These are phyloP conservation scores for Lanistes nyassanus DNA, from an alignment of 1,140 invertebrate genomes.

Conservation along the genomic window DNA sequence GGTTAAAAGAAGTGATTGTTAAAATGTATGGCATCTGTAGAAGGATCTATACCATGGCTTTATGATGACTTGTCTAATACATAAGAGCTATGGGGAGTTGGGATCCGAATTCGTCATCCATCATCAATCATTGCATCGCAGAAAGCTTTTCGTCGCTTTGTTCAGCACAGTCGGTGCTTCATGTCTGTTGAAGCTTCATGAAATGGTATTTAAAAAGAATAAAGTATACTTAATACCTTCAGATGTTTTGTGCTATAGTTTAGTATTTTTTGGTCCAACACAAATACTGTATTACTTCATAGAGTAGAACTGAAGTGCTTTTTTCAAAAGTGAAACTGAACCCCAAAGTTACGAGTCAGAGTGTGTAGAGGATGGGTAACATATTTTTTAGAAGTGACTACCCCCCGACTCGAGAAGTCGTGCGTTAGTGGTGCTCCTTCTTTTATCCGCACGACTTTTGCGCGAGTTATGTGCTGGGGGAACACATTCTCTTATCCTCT, in stretches of 20 bases:
- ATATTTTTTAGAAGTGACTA: too few species aligned
- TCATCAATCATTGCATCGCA: neutral
- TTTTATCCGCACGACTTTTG: too few species aligned
- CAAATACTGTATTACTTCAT: neutral
- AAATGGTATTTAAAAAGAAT: slow-evolving; percentile 6
- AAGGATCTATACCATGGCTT: neutral
- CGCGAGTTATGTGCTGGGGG: too few species aligned
- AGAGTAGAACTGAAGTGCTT: neutral
- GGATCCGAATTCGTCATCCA: slow-evolving; percentile 17
- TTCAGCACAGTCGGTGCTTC: neutral
- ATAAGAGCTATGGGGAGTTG: slow-evolving; percentile 6
- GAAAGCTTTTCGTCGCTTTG: slow-evolving; percentile 9
- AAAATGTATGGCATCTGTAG: too few species aligned
- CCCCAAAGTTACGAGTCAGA: neutral
- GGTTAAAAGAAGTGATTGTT: neutral
- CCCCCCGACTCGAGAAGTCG: too few species aligned
- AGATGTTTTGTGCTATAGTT: neutral
- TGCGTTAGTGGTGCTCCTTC: too few species aligned
- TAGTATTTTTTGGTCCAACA: neutral
- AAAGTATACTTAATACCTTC: neutral
- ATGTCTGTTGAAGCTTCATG: neutral
- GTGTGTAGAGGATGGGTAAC: neutral
- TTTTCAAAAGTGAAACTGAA: neutral
- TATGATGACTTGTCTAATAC: slow-evolving; percentile 9
- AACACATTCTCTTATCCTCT: too few species aligned